These are phyloP conservation scores for Cynodonichthys magdalenae DNA, from an alignment of 2,797 vertebrate genomes.

Conservation along the genomic window DNA sequence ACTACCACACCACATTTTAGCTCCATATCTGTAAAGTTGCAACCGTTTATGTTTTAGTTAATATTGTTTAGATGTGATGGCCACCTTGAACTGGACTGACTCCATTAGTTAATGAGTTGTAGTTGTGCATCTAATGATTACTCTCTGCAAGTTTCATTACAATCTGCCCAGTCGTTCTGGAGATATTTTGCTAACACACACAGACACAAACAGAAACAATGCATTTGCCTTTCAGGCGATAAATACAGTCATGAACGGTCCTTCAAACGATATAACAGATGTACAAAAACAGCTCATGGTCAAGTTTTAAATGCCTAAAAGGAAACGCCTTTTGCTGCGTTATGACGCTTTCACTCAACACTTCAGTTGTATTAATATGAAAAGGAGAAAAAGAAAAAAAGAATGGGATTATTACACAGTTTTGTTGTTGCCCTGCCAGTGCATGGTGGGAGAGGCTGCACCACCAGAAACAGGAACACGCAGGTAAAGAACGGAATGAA, in stretches of 20 bases:
- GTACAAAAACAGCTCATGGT: slow-evolving; percentile 6
- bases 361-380: neutral
- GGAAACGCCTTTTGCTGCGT: slow-evolving; percentile 1
- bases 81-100: too few relatives aligned
- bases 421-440: slow-evolving; percentile 16
- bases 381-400: neutral
- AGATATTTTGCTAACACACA: too few relatives aligned
- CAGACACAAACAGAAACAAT: too few relatives aligned
- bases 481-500: slow-evolving; percentile 48
- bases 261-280: neutral
- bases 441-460: slow-evolving; percentile 38
- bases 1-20: too few relatives aligned
- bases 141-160: too few relatives aligned
- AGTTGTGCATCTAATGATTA: too few relatives aligned
- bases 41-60: too few relatives aligned
- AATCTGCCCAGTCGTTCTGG: too few relatives aligned
- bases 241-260: slow-evolving; percentile 6
- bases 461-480: slow-evolving; percentile 38
- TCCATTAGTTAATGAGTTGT: too few relatives aligned
- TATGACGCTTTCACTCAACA: neutral
- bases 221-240: too few relatives aligned
- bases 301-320: slow-evolving; percentile 2
- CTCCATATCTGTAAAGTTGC: too few relatives aligned
- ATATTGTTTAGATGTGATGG: too few relatives aligned
- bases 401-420: neutral